Evolutionary conservation across 2,888 invertebrate species (phyloP), one percentile per base, ranked within the genome.

Genomic region (Hydrotaea diabolus): DNA sequence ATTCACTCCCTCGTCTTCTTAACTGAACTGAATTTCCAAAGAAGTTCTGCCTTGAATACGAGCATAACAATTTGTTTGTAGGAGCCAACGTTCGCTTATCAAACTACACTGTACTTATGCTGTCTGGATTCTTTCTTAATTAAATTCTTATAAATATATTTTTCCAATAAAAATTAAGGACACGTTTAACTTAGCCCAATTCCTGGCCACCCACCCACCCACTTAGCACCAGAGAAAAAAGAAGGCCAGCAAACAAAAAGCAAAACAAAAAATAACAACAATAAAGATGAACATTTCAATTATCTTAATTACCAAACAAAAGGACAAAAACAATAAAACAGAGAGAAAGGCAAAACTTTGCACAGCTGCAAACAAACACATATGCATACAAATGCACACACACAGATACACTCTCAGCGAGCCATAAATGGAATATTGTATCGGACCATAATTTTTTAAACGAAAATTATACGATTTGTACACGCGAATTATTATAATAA

Each of bases 401-500:
- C 23, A 53, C 17, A 46, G 26, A 64, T 31, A 64, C 13, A 59
- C 31, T 13, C 17, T n/a, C n/a, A n/a, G 21, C 17, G 19, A n/a
- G 9, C 21, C 21, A 17, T 0, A 75, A 62, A 59, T 31, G 57
- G 49, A 64, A 19, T 15, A 49, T 62, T 17, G 64, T n/a, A 31
- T 26, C 26, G 17, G n/a, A 49, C 26, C 23, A 49, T 57, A 21
- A 69, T 57, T 55, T 55, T 59, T 69, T 69, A 55, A 77, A 57
- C 31, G 46, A 19, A 77, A 71, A 59, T 77, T 77, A 71, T 59
- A 31, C 46, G 59, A 71, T 31, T 71, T 77, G 17, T 57, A 59
- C 71, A 77, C 36, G 77, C 71, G 55, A 77, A 59, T 71, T 55
- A 55, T 55, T 55, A 59, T 77, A 59, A 77, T 49, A 46, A 39